Conservation (phyloP, 2,113 vertebrate genomes). For the Epinephelus cyanopodus region DNA sequence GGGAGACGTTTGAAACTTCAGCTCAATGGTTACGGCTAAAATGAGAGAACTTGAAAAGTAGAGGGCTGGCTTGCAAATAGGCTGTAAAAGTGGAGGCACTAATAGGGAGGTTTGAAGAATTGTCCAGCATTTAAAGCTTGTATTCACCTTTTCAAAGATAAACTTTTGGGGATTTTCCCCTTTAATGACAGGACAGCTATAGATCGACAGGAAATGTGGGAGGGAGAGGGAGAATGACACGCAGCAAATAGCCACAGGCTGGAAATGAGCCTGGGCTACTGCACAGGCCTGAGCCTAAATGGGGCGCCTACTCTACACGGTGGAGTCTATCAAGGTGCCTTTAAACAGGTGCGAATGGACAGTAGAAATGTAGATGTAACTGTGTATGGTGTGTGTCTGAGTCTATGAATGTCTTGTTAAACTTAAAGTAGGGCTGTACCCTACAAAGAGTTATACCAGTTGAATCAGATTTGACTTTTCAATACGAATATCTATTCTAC, state of each 20-base stretch:
- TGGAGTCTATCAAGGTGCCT: not conserved
- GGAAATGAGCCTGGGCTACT: too few species aligned
- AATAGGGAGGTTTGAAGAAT: not conserved
- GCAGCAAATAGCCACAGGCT: too few species aligned
- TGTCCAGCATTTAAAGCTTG: not conserved
- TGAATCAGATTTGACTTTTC: too few species aligned
- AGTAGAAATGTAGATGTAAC: not conserved
- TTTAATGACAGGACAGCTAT: too few species aligned
- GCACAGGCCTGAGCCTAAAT: too few species aligned
- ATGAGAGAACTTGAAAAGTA: conserved; percentile 18
- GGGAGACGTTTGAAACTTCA: conserved; percentile 28
- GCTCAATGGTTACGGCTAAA: conserved; percentile 41
- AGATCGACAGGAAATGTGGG: too few species aligned
- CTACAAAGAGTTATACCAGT: too few species aligned
- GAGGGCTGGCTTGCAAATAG: not conserved
- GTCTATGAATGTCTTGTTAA: not conserved
- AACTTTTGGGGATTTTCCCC: too few species aligned
- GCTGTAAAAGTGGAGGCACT: conserved; percentile 1
- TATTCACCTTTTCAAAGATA: not conserved
- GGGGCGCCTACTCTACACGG: too few species aligned
- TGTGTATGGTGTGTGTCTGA: not conserved
- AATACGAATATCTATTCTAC: too few species aligned
- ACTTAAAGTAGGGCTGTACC: not conserved
- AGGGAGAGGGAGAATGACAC: too few species aligned
- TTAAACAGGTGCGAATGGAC: not conserved